Base-by-base conservation (phyloP, 2,888 invertebrate species). In the Tenthredo distinguenda region DNA sequence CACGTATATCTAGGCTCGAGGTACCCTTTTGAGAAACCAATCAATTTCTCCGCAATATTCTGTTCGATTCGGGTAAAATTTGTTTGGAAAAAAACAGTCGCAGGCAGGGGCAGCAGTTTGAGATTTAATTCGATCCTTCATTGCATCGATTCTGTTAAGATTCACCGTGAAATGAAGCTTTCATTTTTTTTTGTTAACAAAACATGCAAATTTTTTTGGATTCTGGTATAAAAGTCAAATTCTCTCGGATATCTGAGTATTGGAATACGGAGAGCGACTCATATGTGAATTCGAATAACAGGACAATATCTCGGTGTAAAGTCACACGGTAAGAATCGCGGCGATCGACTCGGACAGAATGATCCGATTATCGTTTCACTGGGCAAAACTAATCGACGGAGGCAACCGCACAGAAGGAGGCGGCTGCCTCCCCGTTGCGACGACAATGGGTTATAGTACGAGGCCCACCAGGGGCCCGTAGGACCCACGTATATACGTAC, bases 311-410 rank as follows among this genome's bases (percentile, higher is more conserved):
- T 34, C 2, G 62, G 81, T 7, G 15, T 40, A 81, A 81, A 81
- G 81, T 81, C 81, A 81, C 81, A 81, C 81, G 81, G 81, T 34
- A 40, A 58, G 81, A 81, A 62, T 81, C 40, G 62, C 58, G 62
- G 58, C 37, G 21, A 81, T 34, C 62, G 87, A 89, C 88, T 90
- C 88, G 88, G 87, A 87, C 87, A 87, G 89, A 89, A 89, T 90
- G 89, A 90, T 90, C 90, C 89, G 90, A 90, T 90, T 90, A 90
- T 76, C 74, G 87, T 86, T 88, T 88, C 68, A 83, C 83, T 83
- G 83, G 47, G 68, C 83, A 83, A 71, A 83, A 83, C 71, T 83
- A 83, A 83, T 83, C 68, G 83, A 68, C 83, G 83, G 71, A 83
- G 68, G 83, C 83, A 83, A 71, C 83, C 83, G 68, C 83, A 83